Evolutionary conservation across 37 sponge, comb jelly and placozoan genomes (phyloP).

Genomic region (Corticium candelabrum): DNA sequence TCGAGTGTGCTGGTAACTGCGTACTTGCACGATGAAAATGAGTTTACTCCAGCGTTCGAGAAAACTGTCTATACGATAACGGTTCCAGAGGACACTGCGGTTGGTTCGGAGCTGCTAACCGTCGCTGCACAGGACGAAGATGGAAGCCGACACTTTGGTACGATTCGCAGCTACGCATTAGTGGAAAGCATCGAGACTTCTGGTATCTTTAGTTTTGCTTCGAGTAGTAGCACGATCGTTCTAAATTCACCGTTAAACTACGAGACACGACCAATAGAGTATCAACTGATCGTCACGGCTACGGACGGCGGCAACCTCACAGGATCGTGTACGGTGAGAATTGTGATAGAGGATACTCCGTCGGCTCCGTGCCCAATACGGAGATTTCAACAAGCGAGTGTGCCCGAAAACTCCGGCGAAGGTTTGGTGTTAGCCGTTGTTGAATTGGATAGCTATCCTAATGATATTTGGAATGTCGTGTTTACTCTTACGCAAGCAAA

Average conservation of each 20-base stretch:
- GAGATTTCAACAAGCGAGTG: background rate
- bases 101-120: background rate
- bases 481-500: too few relatives aligned
- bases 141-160: conserved; percentile 14
- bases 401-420: background rate
- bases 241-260: conserved; percentile 22
- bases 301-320: conserved; percentile 28
- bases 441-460: too few relatives aligned
- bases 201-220: background rate
- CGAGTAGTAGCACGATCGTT: conserved; percentile 10
- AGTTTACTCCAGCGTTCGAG: conserved; percentile 39
- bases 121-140: conserved; percentile 40
- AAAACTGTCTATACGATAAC: conserved; percentile 1
- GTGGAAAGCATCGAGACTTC: background rate
- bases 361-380: conserved; percentile 11
- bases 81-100: conserved; percentile 28
- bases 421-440: too few relatives aligned
- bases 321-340: too few relatives aligned
- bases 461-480: too few relatives aligned
- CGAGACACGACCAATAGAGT: conserved; percentile 21
- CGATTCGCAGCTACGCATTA: background rate
- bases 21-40: conserved; percentile 45
- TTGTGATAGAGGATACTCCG: conserved; percentile 20
- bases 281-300: conserved; percentile 33
- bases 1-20: conserved; percentile 7